Percentiles rank a stretch among this genome's conserved stretches.
Conservation (phyloP, 2,113 vertebrate genomes). For the Colistium nudipinnis region DNA sequence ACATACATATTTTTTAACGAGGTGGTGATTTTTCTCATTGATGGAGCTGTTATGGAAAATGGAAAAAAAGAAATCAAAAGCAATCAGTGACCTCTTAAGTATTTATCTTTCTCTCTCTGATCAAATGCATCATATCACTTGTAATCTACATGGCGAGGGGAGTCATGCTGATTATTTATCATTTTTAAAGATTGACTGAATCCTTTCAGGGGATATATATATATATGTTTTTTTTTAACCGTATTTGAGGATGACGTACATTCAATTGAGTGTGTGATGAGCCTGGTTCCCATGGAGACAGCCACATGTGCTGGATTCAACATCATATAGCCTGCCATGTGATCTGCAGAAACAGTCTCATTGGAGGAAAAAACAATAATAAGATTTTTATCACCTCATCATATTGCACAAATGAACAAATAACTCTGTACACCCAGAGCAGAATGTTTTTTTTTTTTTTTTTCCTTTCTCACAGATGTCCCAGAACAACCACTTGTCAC, state of each 20-base stretch:
- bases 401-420: conserved; percentile 33
- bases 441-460: conserved; percentile 44
- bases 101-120: background rate
- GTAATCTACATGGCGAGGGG: background rate
- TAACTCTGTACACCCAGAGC: conserved; percentile 22
- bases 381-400: conserved; percentile 8
- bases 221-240: too few species aligned
- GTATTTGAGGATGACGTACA: background rate
- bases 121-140: background rate
- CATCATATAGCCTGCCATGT: background rate
- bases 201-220: too few species aligned
- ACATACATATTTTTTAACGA: too few species aligned
- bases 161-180: background rate
- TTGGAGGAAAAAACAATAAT: background rate
- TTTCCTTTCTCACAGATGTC: conserved; percentile 25
- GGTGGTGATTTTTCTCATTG: too few species aligned
- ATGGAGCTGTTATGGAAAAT: too few species aligned
- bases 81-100: too few species aligned
- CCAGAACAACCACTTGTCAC: conserved; percentile 50
- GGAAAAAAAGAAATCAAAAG: too few species aligned
- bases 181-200: background rate
- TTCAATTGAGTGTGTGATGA: background rate
- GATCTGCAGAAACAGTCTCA: background rate
- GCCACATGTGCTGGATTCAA: background rate
- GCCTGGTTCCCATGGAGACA: background rate